A percentile compares a stretch with the other conserved stretches of the same genome.
phyloP scores from a whole-genome alignment of 2,113 vertebrate genomes.

The Sturnus vulgaris region DNA sequence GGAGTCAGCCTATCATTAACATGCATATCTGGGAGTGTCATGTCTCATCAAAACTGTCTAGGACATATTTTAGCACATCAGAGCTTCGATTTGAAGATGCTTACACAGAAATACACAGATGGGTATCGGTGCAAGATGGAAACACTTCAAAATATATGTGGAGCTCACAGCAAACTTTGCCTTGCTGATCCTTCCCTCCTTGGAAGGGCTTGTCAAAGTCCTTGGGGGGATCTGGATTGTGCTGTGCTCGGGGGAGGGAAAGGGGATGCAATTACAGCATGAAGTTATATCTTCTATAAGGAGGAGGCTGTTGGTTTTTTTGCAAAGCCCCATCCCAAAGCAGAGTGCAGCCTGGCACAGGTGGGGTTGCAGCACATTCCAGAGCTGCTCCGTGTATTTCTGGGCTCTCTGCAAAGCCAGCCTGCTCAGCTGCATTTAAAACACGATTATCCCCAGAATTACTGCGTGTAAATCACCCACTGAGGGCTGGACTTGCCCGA shows the following conservation, averaged over 20 bases:
- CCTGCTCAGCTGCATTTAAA: neutral
- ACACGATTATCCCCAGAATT: neutral
- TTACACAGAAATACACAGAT: slow-evolving; percentile 61
- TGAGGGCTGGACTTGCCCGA: neutral
- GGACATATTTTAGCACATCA: slow-evolving; percentile 45
- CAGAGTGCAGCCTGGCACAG: neutral
- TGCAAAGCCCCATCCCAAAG: neutral
- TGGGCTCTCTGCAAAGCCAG: neutral
- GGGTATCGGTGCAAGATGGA: neutral
- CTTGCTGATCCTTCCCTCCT: neutral
- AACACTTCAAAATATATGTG: slow-evolving; percentile 45
- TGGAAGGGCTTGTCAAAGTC: neutral
- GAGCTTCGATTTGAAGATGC: slow-evolving; percentile 11
- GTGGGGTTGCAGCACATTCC: neutral
- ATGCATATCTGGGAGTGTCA: neutral
- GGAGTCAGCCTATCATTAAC: neutral
- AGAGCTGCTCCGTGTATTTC: neutral
- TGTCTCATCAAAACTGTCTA: slow-evolving; percentile 5
- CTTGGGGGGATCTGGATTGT: neutral
- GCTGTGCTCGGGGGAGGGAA: neutral
- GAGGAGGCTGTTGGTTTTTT: neutral
- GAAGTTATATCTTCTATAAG: neutral
- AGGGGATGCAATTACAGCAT: neutral
- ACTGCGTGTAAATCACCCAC: neutral
- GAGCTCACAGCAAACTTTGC: slow-evolving; percentile 8